These are phyloP conservation scores for Aegithalos caudatus DNA, from an alignment of 2,113 vertebrate genomes.

Conservation along the genomic window DNA sequence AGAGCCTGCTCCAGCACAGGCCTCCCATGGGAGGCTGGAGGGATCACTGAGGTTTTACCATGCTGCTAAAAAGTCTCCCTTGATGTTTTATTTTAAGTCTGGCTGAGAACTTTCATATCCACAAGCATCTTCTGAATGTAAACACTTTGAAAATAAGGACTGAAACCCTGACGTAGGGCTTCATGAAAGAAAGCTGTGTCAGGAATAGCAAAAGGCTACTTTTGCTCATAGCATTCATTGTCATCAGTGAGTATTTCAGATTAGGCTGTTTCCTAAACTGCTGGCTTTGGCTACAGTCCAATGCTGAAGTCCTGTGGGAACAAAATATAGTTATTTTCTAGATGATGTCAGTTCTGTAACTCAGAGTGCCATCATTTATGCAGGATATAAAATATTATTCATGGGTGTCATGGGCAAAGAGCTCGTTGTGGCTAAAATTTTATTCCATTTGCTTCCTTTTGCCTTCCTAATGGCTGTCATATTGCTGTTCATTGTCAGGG, in stretches of 20 bases:
- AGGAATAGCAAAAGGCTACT: background rate
- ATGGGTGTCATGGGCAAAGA: background rate
- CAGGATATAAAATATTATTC: background rate
- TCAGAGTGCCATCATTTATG: background rate
- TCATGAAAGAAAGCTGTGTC: background rate
- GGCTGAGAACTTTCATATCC: background rate
- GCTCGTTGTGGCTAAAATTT: background rate
- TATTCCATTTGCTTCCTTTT: background rate
- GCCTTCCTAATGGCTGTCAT: background rate
- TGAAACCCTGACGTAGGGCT: background rate
- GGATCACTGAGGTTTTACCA: background rate
- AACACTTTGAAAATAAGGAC: background rate
- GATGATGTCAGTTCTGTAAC: background rate
- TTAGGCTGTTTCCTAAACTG: background rate
- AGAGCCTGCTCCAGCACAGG: background rate
- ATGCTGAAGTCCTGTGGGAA: background rate
- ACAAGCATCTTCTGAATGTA: background rate
- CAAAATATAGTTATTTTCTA: background rate
- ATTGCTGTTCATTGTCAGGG: fast-evolving
- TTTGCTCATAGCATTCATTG: background rate
- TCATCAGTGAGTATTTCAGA: fast-evolving
- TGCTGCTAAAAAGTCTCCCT: background rate
- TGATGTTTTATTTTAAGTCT: background rate
- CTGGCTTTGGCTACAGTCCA: background rate
- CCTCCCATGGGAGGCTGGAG: background rate